Base-by-base conservation (phyloP, 2,113 vertebrate genomes). In the Indicator indicator region DNA sequence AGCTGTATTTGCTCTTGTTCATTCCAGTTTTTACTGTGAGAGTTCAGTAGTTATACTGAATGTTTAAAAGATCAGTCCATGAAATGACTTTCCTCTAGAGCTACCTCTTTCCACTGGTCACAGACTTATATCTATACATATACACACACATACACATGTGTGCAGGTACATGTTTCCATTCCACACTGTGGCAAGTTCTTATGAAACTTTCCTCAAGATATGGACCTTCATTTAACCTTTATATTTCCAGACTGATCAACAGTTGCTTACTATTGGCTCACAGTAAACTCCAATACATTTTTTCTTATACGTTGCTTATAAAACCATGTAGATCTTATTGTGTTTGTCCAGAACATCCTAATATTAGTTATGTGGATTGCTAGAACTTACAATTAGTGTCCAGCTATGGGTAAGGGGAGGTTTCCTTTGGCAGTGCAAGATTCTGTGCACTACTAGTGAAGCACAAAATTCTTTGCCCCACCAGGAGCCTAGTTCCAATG, bases 131-230 rank as follows among this genome's bases (percentile, higher is more conserved):
- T 13, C 13, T 23, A 24, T 7, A 27, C 10, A 40, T 8, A 50
- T 1, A 21, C 2, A 54, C 12, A 71, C 9, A 24, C 2, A 4
- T 5, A 24, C 1, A 4, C 7, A 16, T 27, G 4, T 24, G 12
- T 11, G 9, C 4, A 4, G 4, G 4, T 4, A 9, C 16, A 6
- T 54, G 28, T 50, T 75, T 71, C 27, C 63, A 7, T 42, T n/a
- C 60, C 9, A 23, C 23, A 12, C 46, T 40, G 12, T 28, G 24
- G 12, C 58, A 76, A 69, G n/a, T 36, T 69, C 65, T 59, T 32
- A 67, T 10, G n/a, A 21, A 56, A 63, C 18, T 46, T 33, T 50
- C 17, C 40, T 76, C 50, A 54, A 69, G 44, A 55, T 60, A 71
- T 2, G 5, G 28, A 48, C 26, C 27, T 77, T 77, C 55, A 21